Evolutionary conservation across 2,888 invertebrate genomes (phyloP).

Genomic region (Teinopalpus imperialis): DNA sequence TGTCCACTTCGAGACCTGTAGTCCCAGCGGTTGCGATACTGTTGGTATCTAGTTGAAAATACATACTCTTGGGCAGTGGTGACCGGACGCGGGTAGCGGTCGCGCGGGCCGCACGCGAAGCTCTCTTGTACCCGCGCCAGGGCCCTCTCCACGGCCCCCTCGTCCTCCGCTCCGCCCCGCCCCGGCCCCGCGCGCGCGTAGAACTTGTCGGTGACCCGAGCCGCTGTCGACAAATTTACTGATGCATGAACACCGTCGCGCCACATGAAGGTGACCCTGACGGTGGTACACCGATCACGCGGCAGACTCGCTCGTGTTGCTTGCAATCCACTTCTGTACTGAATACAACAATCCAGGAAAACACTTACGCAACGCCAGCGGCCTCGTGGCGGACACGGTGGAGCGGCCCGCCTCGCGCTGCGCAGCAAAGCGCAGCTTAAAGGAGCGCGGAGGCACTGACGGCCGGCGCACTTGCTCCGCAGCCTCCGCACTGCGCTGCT

Average conservation of each 20-base stretch:
- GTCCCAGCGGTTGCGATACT: too few species aligned
- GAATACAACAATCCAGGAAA: too few species aligned
- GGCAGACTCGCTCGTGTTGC: not conserved
- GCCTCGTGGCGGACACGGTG: constrained; percentile 58
- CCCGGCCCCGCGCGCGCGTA: constrained; percentile 36
- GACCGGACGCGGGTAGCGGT: constrained; percentile 39
- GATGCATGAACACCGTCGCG: not conserved
- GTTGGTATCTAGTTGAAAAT: too few species aligned
- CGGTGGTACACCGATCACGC: too few species aligned
- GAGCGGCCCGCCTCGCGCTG: constrained; percentile 68
- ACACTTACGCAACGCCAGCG: constrained; percentile 57
- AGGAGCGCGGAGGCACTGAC: constrained; percentile 44
- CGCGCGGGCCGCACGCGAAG: constrained; percentile 49
- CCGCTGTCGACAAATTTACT: constrained; percentile 44
- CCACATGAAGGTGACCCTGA: too few species aligned
- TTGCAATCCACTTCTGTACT: too few species aligned
- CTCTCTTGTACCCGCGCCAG: constrained; percentile 41
- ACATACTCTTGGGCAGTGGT: constrained; percentile 51
- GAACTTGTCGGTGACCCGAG: constrained; percentile 58
- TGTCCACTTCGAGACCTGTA: too few species aligned
- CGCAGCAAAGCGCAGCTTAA: constrained; percentile 68
- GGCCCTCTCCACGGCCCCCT: constrained; percentile 29
- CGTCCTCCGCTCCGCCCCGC: constrained; percentile 20
- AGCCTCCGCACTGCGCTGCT: too few species aligned
- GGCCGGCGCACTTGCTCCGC: constrained; percentile 11